phyloP scores from a whole-genome alignment of 2,113 vertebrate genomes.

The Channa argus region DNA sequence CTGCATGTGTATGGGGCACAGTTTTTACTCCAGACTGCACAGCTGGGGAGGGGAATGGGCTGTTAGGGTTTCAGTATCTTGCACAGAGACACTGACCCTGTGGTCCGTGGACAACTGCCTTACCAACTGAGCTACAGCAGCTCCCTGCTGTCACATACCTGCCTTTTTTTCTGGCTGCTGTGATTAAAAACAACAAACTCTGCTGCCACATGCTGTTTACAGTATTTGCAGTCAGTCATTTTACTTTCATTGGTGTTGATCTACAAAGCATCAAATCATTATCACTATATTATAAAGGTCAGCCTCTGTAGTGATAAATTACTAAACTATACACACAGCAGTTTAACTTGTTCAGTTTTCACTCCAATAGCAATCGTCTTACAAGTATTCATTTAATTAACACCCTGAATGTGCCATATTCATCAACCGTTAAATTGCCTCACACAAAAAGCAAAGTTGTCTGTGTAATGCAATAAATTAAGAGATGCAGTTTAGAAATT shows the following conservation, averaged over 20 bases:
- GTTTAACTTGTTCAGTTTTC: constrained; percentile 45
- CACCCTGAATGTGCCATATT: constrained; percentile 13
- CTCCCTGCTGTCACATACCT: background rate
- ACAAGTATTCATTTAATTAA: constrained; percentile 32
- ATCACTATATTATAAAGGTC: constrained; percentile 13
- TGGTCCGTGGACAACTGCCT: background rate
- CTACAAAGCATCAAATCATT: background rate
- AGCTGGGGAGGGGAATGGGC: no score
- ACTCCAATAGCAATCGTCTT: constrained; percentile 21
- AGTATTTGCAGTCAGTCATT: background rate
- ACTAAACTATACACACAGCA: background rate
- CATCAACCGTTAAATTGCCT: constrained; percentile 53
- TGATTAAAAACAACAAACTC: background rate
- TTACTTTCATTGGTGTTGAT: background rate
- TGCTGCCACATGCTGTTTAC: background rate
- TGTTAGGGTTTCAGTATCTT: no score
- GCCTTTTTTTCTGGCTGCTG: constrained; percentile 3
- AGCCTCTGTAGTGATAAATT: background rate
- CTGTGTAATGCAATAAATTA: constrained; percentile 63
- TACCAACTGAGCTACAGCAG: constrained; percentile 6
- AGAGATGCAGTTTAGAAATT: constrained; percentile 30
- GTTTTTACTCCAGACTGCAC: no score
- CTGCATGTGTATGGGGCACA: no score
- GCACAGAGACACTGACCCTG: constrained; percentile 16
- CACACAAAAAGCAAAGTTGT: constrained; percentile 48